phyloP scores from a whole-genome alignment of 2,113 vertebrate genomes.

The Epinephelus fuscoguttatus region DNA sequence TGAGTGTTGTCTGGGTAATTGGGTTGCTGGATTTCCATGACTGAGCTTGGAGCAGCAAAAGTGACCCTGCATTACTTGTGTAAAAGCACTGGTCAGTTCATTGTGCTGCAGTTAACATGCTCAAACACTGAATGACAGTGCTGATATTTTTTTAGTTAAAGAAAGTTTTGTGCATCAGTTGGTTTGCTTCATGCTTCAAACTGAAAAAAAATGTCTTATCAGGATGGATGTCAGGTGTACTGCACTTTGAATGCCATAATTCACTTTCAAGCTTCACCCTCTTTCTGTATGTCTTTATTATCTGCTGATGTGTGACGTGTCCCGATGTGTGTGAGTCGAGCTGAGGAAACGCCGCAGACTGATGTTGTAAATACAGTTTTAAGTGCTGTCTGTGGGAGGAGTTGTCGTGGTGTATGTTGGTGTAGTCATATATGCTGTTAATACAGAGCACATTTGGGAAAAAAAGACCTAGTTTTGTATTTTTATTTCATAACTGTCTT shows the following conservation, averaged over 20 bases:
- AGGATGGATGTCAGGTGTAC: not conserved
- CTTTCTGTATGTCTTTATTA: not conserved
- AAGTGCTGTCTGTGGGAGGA: slow-evolving; percentile 49
- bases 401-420: slow-evolving; percentile 29
- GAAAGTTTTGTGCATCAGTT: not conserved
- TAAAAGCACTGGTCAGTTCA: not conserved
- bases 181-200: not conserved
- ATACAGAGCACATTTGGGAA: slow-evolving; percentile 7
- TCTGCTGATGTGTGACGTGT: not conserved
- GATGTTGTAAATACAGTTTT: slow-evolving; percentile 50
- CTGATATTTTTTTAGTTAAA: not conserved
- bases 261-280: not conserved
- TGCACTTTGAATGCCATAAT: slow-evolving; percentile 37
- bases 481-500: slow-evolving; percentile 42
- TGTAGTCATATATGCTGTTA: slow-evolving; percentile 44
- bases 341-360: slow-evolving; percentile 27
- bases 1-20: slow-evolving; percentile 31
- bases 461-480: slow-evolving; percentile 64
- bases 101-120: not conserved
- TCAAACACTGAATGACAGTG: not conserved
- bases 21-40: not conserved
- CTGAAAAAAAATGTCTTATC: not conserved
- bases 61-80: not conserved
- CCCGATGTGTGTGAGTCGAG: slow-evolving; percentile 17
- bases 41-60: not conserved